Evolutionary conservation across 2,888 invertebrate species (phyloP), one percentile per base, ranked within the genome.

Genomic region (Blastobasis adustella): DNA sequence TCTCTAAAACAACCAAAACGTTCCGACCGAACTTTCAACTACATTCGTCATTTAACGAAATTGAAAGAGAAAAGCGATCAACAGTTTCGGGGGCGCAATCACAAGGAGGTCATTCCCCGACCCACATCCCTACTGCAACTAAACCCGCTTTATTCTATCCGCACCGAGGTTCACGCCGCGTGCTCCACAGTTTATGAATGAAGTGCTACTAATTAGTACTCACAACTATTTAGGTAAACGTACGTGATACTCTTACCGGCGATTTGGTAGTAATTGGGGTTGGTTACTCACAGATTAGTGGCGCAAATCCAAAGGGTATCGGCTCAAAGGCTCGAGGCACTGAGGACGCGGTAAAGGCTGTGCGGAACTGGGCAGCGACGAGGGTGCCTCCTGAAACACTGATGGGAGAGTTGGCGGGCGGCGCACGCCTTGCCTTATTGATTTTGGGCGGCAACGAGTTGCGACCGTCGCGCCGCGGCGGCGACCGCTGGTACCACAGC

Each of bases 381-480:
- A 67, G 77, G 77, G 69, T 77, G 78, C 72, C 79, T 78, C 61
- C 72, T 69, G 74, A 71, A 76, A 79, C 67, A 85, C 85, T 86
- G 79, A 79, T 66, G 73, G 73, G 65, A 75, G 68, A 23, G 45
- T 10, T 7, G 45, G 45, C 71, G 73, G 72, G 76, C 79, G 65
- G 85, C 85, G 86, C 84, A 81, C 76, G 76, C 73, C 74, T 65
- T 55, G 44, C 51, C 62, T 59, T 87, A 87, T 87, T 82, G 86
- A 87, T 87, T 85, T 82, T 81, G 85, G 86, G 86, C 83, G 86
- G 86, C 69, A 76, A 77, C 79, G 55, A 40, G 41, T 40, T 1
- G 6, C 9, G 41, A 60, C 57, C 23, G 58, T 58, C 58, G 70
- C 72, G 84, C 73, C 78, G 68, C 80, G 73, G 55, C 55, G 52